Base-by-base conservation (phyloP, 1,140 invertebrate genomes). In the Bursaphelenchus mucronatus region DNA sequence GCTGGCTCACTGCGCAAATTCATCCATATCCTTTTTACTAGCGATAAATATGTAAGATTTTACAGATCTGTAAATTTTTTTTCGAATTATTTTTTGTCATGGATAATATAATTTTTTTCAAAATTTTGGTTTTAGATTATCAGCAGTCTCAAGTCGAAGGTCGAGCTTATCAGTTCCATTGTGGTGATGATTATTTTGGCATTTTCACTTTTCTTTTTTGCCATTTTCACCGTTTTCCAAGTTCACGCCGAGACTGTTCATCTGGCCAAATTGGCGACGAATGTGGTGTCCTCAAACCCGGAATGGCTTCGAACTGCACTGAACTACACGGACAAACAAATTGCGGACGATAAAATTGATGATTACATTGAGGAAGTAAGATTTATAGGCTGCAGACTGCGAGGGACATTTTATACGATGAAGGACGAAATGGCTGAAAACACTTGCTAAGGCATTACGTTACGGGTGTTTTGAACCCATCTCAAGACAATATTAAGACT, bases 171-270 rank as follows among this genome's bases (percentile, higher is more conserved):
- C 10, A 84, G 84, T 11, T 85, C 84, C 64, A 75, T 85, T 19
- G 64, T 82, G 49, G 82, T 85, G 10, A 86, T 86, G 61, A 61
- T 84, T n/a, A 61, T 85, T 45, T 76, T 84, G 30, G 82, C 83
- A 13, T 67, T 82, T 39, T 79, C 82, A 49, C 74, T 79, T n/a
- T 65, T 86, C 5, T 82, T 85, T 59, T 77, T 82, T n/a, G 73
- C 80, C 45, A 68, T 86, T 46, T 76, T 82, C 58, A 64, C 80
- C 30, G 63, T 46, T 8, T 78, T 83, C 8, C 82, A 95, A 90
- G 87, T 95, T 63, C 96, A 97, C 81, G 90, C 89, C 13, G 94
- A 97, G 85, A 91, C 90, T 19, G 89, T 96, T 79, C 90, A 94
- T 76, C 85, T 97, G 39, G 87, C 95, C 19, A 89, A 91, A 82